Percentiles rank a stretch among this genome's conserved stretches.
Conservation (phyloP, 2,113 vertebrate species). For the Lontra canadensis region DNA sequence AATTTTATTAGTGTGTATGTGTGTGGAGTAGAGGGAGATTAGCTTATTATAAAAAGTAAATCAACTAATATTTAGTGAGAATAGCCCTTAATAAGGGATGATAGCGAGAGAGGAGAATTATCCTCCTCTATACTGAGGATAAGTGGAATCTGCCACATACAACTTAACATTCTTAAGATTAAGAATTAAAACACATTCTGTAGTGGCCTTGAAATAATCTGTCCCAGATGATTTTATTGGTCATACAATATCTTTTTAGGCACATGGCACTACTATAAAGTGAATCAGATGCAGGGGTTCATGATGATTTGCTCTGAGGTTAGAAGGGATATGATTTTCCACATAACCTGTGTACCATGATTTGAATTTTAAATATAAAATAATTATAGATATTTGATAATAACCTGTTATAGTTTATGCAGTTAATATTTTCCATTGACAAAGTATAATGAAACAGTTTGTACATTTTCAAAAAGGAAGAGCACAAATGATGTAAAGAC, state of each 20-base stretch:
- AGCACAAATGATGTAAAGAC: not conserved
- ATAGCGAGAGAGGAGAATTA: not conserved
- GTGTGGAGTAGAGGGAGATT: not conserved
- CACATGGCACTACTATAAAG: not conserved
- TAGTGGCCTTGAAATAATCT: not conserved
- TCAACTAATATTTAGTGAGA: constrained; percentile 16
- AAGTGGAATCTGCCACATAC: not conserved
- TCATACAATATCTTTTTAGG: not conserved
- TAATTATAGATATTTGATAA: not conserved
- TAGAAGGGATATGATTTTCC: not conserved
- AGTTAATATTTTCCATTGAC: constrained; percentile 23
- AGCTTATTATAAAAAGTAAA: not conserved
- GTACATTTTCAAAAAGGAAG: constrained; percentile 10
- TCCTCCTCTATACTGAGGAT: not conserved
- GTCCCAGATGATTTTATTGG: not conserved
- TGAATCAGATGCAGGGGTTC: not conserved
- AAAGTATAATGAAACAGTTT: not conserved
- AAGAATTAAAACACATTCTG: not conserved
- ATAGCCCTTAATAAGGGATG: not conserved
- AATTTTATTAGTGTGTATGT: not conserved
- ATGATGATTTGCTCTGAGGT: not conserved
- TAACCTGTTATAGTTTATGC: not conserved
- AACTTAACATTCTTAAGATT: not conserved
- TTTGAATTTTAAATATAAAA: constrained; percentile 39
- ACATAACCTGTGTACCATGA: not conserved